phyloP scores from a whole-genome alignment of 2,113 vertebrate species.

The Trematomus loennbergii region DNA sequence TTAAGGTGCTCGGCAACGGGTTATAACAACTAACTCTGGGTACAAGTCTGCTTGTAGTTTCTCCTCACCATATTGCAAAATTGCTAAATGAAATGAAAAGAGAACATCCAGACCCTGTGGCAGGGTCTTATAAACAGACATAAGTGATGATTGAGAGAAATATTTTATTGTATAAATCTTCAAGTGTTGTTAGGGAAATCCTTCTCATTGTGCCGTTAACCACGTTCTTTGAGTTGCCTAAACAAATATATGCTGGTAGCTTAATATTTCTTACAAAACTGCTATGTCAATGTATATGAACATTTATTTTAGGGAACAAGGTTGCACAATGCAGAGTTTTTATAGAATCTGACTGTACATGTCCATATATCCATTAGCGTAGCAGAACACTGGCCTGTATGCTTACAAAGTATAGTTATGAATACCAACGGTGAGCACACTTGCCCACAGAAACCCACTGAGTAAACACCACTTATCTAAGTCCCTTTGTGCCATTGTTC shows the following conservation, averaged over 20 bases:
- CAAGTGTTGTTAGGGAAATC: too few species aligned
- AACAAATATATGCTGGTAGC: not conserved
- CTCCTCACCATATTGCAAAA: too few species aligned
- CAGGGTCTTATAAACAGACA: too few species aligned
- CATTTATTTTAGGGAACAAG: not conserved
- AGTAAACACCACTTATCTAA: slow-evolving; percentile 25
- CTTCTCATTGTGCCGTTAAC: not conserved
- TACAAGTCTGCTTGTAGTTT: too few species aligned
- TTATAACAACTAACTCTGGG: too few species aligned
- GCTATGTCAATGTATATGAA: not conserved
- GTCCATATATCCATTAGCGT: slow-evolving; percentile 4
- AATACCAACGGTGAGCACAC: slow-evolving; percentile 11
- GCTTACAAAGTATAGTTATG: not conserved
- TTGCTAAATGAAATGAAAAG: too few species aligned
- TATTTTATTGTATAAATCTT: too few species aligned
- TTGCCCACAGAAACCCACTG: slow-evolving; percentile 9
- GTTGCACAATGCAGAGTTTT: slow-evolving; percentile 3
- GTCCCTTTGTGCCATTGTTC: slow-evolving; percentile 39
- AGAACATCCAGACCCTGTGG: too few species aligned
- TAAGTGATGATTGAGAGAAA: too few species aligned
- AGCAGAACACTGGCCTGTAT: not conserved
- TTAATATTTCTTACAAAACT: slow-evolving; percentile 8
- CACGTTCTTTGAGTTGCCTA: not conserved
- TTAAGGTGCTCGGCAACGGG: too few species aligned
- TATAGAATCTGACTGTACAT: not conserved